These are phyloP conservation scores for Danio rerio DNA, from an alignment of 2,113 vertebrate species.

Conservation along the genomic window DNA sequence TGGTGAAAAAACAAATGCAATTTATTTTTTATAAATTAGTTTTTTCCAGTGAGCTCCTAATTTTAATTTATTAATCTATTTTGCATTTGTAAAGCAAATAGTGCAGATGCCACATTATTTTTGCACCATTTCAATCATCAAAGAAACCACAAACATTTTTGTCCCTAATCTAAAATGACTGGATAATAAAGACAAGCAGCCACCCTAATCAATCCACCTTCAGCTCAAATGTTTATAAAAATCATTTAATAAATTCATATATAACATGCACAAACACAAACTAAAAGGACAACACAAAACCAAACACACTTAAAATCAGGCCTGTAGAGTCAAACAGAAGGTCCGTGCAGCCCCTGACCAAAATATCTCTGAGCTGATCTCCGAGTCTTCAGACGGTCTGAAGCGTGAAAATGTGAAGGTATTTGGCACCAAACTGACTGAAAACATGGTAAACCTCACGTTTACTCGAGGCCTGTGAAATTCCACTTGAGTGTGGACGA, in stretches of 20 bases:
- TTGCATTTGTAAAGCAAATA: no score
- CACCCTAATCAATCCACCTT: background rate
- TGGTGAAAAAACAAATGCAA: no score
- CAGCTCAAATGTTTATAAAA: constrained; percentile 1
- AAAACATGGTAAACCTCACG: constrained; percentile 42
- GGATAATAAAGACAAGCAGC: background rate
- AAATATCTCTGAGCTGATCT: constrained; percentile 27
- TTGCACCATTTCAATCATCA: no score
- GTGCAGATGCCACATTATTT: no score
- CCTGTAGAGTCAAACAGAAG: constrained; percentile 32
- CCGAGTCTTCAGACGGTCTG: background rate
- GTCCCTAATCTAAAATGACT: no score
- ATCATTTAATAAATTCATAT: constrained; percentile 42
- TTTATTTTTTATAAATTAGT: no score
- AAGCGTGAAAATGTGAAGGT: constrained; percentile 16
- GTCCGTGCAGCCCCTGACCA: constrained; percentile 1
- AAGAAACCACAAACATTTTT: no score
- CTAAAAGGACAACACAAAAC: background rate
- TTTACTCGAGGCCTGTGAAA: constrained; percentile 50
- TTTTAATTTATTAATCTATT: no score
- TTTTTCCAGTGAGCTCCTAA: no score
- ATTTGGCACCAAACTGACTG: constrained; percentile 56
- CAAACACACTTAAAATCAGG: constrained; percentile 12
- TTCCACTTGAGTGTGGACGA: constrained; percentile 33
- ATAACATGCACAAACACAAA: constrained; percentile 19